Conservation (phyloP, 1,140 invertebrate genomes). For the Mercenaria mercenaria region DNA sequence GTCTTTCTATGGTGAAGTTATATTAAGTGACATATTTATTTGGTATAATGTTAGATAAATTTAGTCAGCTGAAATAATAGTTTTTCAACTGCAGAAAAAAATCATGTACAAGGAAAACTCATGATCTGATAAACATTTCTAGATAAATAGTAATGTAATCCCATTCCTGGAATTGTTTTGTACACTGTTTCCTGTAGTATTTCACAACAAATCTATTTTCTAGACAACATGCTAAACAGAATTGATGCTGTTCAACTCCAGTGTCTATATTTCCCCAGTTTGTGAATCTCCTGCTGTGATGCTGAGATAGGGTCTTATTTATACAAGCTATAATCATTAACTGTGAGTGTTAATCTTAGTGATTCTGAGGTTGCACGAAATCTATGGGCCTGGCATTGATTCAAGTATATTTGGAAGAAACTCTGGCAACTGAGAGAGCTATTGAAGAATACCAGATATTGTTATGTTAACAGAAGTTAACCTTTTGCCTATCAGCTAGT, state of each 20-base stretch:
- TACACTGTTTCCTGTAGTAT: not conserved
- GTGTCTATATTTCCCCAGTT: not conserved
- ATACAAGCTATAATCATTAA: constrained; percentile 27
- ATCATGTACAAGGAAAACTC: not conserved
- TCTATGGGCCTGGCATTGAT: constrained; percentile 30
- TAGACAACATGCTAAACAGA: not conserved
- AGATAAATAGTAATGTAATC: not conserved
- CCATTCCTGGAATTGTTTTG: constrained; percentile 1
- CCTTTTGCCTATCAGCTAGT: constrained; percentile 33
- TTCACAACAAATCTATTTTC: not conserved
- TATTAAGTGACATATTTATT: no score
- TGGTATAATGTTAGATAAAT: no score
- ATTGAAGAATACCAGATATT: constrained; percentile 40
- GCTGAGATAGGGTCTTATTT: constrained; percentile 2
- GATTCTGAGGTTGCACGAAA: not conserved
- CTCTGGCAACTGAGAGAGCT: constrained; percentile 22
- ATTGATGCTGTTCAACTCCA: not conserved
- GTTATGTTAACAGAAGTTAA: constrained; percentile 46
- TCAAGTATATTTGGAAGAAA: not conserved
- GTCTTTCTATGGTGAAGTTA: no score
- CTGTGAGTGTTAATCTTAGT: constrained; percentile 25
- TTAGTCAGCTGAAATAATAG: no score
- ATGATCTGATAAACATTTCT: not conserved
- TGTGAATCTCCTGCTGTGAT: not conserved
- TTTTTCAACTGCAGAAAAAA: no score